Evolutionary conservation across 2,113 vertebrate species (phyloP).

Genomic region (Calidris pygmaea): DNA sequence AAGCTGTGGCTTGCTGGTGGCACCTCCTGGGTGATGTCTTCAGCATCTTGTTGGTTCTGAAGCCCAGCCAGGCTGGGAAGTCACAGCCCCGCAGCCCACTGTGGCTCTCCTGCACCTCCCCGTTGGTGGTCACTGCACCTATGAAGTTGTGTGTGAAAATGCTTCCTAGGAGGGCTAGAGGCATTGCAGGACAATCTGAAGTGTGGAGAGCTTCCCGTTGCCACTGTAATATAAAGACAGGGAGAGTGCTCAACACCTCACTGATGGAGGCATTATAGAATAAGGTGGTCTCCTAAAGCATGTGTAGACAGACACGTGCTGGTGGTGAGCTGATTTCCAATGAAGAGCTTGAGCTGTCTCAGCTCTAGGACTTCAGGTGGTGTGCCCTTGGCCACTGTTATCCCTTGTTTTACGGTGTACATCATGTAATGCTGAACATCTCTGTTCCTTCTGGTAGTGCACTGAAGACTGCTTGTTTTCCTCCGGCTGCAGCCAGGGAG

Average conservation of each 20-base stretch:
- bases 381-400: background rate
- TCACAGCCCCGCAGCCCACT: background rate
- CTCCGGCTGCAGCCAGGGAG: background rate
- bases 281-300: background rate
- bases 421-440: background rate
- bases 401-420: rapidly evolving
- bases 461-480: background rate
- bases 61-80: background rate
- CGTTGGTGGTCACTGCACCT: background rate
- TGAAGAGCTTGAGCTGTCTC: background rate
- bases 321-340: background rate
- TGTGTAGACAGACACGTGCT: background rate
- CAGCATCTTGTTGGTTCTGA: background rate
- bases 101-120: background rate
- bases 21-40: background rate
- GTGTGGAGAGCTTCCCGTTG: background rate
- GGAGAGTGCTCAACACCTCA: rapidly evolving
- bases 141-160: background rate
- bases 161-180: background rate
- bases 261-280: background rate
- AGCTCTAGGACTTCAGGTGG: background rate
- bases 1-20: background rate
- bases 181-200: background rate
- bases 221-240: background rate
- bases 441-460: background rate